Base-by-base conservation (phyloP, 2,888 invertebrate genomes). In the Stenotaenia linearis region DNA sequence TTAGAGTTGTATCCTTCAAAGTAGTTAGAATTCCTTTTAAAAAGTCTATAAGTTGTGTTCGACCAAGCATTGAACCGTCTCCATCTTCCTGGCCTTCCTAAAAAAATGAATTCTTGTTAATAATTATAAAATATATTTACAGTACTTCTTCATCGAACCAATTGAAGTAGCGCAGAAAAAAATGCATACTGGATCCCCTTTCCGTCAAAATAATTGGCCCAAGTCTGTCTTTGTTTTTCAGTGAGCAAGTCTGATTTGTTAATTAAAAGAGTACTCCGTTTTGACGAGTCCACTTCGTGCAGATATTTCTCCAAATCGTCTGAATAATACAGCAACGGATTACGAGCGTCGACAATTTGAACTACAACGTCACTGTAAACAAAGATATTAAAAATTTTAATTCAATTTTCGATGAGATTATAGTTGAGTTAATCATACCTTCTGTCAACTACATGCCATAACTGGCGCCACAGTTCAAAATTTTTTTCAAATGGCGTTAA, bases 401-500 rank as follows among this genome's bases (percentile, higher is more conserved):
- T n/a, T n/a, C 18, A 40, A 10, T 32, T 28, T 15, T 28, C 4
- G n/a, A 76, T 6, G 12, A 10, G 1, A 12, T 15, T 69, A 28
- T n/a, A n/a, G n/a, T n/a, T n/a, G n/a, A 25, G 12, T n/a, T 75
- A 32, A 75, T 25, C 15, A 0, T 80, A 85, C 85, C 89, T 90
- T 83, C 94, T 91, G 86, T 99, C 99, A n/a, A 99, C 91, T 0
- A 99, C 98, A 83, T 98, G 90, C 99, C 99, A 99, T 37, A 99
- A 86, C 86, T 99, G 99, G 76, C 97, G 90, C 99, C 99, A 99
- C 83, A 99, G 94, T 85, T 99, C 97, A 23, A 98, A 86, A 87
- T 99, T 99, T 84, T 96, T 93, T 85, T 99, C 99, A 87, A 96
- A 99, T 0, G 99, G 99, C 0, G 99, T 99, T 82, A 99, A 87